Evolutionary conservation across 2,888 invertebrate genomes (phyloP).

Genomic region (Ophion ellenae): DNA sequence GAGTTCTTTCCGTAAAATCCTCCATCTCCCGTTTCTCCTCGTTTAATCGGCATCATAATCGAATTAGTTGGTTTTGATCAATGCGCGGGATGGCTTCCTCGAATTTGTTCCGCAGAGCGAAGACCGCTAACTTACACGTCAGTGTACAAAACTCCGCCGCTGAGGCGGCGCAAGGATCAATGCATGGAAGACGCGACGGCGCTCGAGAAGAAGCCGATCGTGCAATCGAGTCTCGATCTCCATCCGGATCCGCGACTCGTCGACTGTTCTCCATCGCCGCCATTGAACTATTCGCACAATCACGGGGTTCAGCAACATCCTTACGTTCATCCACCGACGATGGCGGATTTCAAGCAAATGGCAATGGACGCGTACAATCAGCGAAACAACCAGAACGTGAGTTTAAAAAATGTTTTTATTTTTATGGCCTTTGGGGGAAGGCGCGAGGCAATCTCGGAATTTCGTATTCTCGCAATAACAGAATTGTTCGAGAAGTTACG

Average conservation of each 20-base stretch:
- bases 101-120: conserved; percentile 78
- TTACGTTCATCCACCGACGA: conserved; percentile 78
- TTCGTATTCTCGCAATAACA: neutral
- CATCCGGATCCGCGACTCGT: conserved; percentile 75
- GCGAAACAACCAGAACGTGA: conserved; percentile 80
- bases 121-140: conserved; percentile 81
- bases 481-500: neutral
- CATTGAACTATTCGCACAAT: conserved; percentile 74
- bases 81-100: conserved; percentile 73
- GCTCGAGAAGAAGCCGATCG: conserved; percentile 79
- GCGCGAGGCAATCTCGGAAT: neutral
- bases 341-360: conserved; percentile 82
- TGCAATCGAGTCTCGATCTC: conserved; percentile 76
- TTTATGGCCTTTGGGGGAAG: neutral
- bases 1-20: conserved; percentile 25
- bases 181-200: conserved; percentile 73
- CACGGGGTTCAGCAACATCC: conserved; percentile 71
- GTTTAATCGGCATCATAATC: conserved; percentile 62
- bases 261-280: conserved; percentile 74
- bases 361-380: conserved; percentile 82
- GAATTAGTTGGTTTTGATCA: conserved; percentile 58
- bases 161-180: conserved; percentile 78
- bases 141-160: conserved; percentile 81
- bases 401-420: conserved; percentile 48
- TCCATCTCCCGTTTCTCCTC: conserved; percentile 21